Conservation (phyloP, 2,113 vertebrate species). For the Motacilla alba region DNA sequence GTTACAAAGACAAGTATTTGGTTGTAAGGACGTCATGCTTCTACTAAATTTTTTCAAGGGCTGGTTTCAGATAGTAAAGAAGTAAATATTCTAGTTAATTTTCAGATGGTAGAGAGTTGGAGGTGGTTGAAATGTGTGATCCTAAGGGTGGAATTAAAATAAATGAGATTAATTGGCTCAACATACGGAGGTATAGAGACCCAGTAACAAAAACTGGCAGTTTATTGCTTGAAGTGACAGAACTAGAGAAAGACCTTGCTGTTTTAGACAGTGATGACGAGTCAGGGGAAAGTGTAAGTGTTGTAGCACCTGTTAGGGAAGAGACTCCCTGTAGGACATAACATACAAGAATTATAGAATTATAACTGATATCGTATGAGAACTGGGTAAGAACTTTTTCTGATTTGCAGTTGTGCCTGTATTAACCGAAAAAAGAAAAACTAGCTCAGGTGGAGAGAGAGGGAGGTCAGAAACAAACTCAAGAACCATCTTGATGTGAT, state of each 20-base stretch:
- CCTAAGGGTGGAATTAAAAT: neutral
- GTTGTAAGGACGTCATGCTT: neutral
- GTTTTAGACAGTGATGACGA: neutral
- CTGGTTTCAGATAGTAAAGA: neutral
- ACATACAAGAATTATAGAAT: neutral
- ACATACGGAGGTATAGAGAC: neutral
- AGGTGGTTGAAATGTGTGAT: neutral
- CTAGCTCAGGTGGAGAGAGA: neutral
- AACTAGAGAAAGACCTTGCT: neutral
- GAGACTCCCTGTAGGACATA: fast-evolving
- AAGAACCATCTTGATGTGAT: neutral
- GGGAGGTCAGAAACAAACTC: neutral
- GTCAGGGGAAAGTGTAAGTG: neutral
- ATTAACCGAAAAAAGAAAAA: neutral
- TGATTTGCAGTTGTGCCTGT: neutral
- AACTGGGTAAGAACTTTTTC: neutral
- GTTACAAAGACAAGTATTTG: neutral
- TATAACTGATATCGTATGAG: neutral
- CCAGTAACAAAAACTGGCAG: neutral
- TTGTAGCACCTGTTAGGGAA: neutral
- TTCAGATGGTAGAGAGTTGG: neutral
- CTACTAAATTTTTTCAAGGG: neutral
- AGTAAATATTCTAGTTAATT: neutral
- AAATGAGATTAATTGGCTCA: neutral
- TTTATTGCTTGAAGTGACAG: neutral